Percentiles rank a stretch among this genome's conserved stretches.
phyloP scores from a whole-genome alignment of 2,113 vertebrate species.

The Pyrgilauda ruficollis region DNA sequence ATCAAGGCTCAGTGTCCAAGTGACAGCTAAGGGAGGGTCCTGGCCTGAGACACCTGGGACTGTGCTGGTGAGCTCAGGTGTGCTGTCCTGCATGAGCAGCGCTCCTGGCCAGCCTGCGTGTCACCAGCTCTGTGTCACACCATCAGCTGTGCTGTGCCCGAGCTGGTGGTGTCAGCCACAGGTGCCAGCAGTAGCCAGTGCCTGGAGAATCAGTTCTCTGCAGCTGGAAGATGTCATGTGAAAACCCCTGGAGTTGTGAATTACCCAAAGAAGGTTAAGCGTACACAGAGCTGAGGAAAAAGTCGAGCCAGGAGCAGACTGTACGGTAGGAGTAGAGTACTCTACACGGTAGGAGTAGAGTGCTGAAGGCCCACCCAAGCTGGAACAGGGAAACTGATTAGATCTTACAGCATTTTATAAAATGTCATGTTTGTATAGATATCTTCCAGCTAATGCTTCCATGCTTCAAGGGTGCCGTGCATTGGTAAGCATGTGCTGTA shows the following conservation, averaged over 20 bases:
- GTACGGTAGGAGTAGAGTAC: rapidly evolving
- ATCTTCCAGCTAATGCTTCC: not conserved
- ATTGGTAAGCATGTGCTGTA: not conserved
- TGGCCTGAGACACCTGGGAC: not conserved
- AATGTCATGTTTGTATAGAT: not conserved
- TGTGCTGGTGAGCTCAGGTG: not conserved
- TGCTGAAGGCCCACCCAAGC: not conserved
- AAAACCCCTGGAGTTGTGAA: not conserved
- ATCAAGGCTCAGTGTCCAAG: not conserved
- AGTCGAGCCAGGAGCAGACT: not conserved
- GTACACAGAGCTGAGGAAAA: not conserved
- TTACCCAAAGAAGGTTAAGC: not conserved
- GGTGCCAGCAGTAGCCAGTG: not conserved
- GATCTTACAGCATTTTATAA: not conserved
- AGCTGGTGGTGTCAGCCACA: rapidly evolving
- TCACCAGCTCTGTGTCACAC: not conserved
- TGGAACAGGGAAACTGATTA: not conserved
- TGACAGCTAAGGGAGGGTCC: not conserved
- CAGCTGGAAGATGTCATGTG: not conserved
- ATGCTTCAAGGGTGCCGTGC: not conserved
- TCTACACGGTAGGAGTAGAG: rapidly evolving
- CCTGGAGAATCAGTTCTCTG: not conserved
- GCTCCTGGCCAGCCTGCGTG: rapidly evolving
- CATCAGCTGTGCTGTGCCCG: rapidly evolving
- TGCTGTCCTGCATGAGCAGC: not conserved